phyloP scores from a whole-genome alignment of 2,888 invertebrate species.

The Ceraclea dissimilis region DNA sequence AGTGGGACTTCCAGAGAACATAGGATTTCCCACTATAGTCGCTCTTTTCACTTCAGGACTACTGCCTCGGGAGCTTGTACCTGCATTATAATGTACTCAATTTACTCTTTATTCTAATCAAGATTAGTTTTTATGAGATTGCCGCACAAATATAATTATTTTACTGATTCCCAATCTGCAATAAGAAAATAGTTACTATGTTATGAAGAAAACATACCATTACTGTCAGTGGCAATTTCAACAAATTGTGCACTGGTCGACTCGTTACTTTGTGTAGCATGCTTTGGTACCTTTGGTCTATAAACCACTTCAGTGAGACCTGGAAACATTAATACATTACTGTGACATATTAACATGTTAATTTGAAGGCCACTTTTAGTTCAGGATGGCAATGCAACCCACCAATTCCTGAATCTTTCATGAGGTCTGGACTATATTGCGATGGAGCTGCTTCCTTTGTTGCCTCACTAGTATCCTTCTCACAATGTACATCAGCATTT shows the following conservation, averaged over 20 bases:
- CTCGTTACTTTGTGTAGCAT: conserved; percentile 40
- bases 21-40: conserved; percentile 82
- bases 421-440: conserved; percentile 47
- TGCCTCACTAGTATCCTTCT: conserved; percentile 39
- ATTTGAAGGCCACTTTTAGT: neutral
- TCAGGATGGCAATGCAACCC: neutral
- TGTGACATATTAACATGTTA: neutral
- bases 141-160: neutral
- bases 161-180: too few relatives aligned
- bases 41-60: conserved; percentile 70
- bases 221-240: conserved; percentile 46
- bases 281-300: conserved; percentile 19
- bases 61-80: conserved; percentile 35
- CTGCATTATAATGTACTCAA: conserved; percentile 28
- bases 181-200: neutral
- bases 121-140: too few relatives aligned
- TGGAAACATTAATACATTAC: conserved; percentile 28
- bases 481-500: conserved; percentile 37
- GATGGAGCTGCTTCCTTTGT: conserved; percentile 45
- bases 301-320: conserved; percentile 39
- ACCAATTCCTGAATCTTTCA: conserved; percentile 51
- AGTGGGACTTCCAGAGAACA: conserved; percentile 58
- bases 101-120: neutral
- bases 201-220: conserved; percentile 34
- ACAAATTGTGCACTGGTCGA: conserved; percentile 49